A percentile compares a stretch with the other conserved stretches of the same genome.
Evolutionary conservation across 2,113 vertebrate genomes (phyloP).

Genomic region (Dendrocopos noguchii): DNA sequence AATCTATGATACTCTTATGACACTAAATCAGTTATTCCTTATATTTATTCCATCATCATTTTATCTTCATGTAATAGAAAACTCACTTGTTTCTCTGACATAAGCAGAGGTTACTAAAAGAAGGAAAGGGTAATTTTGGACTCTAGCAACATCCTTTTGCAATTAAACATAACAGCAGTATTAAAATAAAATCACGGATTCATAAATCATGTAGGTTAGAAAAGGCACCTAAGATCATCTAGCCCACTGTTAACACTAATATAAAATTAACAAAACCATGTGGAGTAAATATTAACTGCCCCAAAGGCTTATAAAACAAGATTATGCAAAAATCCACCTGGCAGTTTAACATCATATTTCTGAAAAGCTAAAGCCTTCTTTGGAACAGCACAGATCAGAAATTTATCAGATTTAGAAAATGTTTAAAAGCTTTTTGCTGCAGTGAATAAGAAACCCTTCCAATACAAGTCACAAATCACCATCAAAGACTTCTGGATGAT

Average conservation of each 20-base stretch:
- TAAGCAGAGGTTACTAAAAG: neutral
- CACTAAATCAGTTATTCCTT: conserved; percentile 29
- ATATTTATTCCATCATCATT: conserved; percentile 16
- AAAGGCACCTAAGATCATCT: neutral
- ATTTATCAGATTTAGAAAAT: neutral
- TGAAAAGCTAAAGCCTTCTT: neutral
- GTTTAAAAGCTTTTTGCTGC: neutral
- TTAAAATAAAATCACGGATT: neutral
- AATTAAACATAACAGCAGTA: neutral
- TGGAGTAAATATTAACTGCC: neutral
- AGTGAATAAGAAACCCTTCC: neutral
- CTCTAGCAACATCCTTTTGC: neutral
- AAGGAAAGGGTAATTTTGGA: neutral
- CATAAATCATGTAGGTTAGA: neutral
- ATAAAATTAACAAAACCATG: neutral
- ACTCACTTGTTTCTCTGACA: neutral
- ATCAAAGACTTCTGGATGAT: neutral
- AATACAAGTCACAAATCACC: neutral
- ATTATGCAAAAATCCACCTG: neutral
- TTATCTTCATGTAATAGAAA: conserved; percentile 20
- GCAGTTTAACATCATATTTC: neutral
- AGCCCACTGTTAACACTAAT: neutral
- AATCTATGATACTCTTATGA: conserved; percentile 13
- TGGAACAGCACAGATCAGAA: neutral
- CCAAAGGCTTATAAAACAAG: neutral